These are phyloP conservation scores for Phanerotoma sp. DNA, from an alignment of 2,888 invertebrate species.

Conservation along the genomic window DNA sequence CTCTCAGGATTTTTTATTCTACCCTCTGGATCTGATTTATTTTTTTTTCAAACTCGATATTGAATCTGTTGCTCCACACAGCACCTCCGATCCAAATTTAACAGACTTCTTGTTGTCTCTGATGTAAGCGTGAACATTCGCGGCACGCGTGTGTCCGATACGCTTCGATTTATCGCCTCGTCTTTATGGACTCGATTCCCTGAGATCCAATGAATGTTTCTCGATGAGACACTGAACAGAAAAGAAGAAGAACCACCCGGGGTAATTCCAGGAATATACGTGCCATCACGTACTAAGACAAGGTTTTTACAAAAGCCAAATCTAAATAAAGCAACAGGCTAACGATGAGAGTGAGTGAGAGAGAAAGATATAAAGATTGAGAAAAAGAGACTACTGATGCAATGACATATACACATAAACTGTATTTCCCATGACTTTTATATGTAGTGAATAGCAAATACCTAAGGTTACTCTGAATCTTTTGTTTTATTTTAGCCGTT, in stretches of 20 bases:
- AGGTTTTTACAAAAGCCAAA: slow-evolving; percentile 47
- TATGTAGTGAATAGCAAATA: no score
- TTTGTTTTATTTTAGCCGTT: no score
- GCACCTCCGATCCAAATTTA: no score
- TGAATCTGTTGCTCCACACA: no score
- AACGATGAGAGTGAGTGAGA: no score
- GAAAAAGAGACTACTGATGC: not conserved
- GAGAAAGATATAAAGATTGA: no score
- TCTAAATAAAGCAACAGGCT: slow-evolving; percentile 42
- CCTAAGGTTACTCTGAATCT: no score
- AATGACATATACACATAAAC: no score
- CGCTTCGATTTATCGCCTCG: slow-evolving; percentile 15
- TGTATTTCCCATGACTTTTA: no score
- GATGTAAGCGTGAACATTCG: slow-evolving; percentile 14
- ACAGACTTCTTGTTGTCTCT: no score
- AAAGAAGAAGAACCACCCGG: slow-evolving; percentile 13
- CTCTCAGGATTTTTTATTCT: slow-evolving; percentile 4
- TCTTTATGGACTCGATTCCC: slow-evolving; percentile 2
- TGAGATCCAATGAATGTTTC: slow-evolving; percentile 8
- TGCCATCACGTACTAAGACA: slow-evolving; percentile 48
- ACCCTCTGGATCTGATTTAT: not conserved
- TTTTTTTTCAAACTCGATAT: no score
- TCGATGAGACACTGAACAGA: slow-evolving; percentile 12
- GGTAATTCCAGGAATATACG: slow-evolving; percentile 32
- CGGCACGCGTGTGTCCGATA: slow-evolving; percentile 15